A percentile compares a stretch with the other conserved stretches of the same genome.
Evolutionary conservation across 2,113 vertebrate genomes (phyloP).

Genomic region (Motacilla tschutschensis): DNA sequence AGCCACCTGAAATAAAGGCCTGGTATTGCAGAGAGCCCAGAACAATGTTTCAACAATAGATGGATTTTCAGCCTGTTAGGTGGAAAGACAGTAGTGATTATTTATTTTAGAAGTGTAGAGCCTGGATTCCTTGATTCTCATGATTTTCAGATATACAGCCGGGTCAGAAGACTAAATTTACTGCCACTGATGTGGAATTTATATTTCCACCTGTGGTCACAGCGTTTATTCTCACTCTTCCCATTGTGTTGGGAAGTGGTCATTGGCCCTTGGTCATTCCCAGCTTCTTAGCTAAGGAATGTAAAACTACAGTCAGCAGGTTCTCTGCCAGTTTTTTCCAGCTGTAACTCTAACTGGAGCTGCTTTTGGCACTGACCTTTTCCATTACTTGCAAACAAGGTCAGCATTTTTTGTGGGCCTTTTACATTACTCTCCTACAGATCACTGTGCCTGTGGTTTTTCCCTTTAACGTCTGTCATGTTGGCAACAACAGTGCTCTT

Average conservation of each 20-base stretch:
- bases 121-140: not conserved
- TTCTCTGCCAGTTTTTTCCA: not conserved
- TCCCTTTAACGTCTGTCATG: not conserved
- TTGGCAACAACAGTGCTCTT: not conserved
- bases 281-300: not conserved
- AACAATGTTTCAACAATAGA: not conserved
- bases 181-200: not conserved
- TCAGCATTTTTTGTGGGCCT: not conserved
- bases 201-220: not conserved
- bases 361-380: constrained; percentile 16
- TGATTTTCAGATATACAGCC: not conserved
- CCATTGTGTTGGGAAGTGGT: not conserved
- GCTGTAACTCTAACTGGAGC: not conserved
- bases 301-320: not conserved
- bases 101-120: not conserved
- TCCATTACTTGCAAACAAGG: constrained; percentile 27
- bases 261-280: not conserved
- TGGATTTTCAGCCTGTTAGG: not conserved
- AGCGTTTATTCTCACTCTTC: not conserved
- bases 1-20: not conserved
- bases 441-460: not conserved
- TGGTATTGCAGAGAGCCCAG: not conserved
- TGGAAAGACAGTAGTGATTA: not conserved
- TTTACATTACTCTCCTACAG: not conserved
- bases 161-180: not conserved